Evolutionary conservation across 2,113 vertebrate species (phyloP), one percentile per base, ranked within the genome.

Genomic region (Chaetorhynchus papuensis): DNA sequence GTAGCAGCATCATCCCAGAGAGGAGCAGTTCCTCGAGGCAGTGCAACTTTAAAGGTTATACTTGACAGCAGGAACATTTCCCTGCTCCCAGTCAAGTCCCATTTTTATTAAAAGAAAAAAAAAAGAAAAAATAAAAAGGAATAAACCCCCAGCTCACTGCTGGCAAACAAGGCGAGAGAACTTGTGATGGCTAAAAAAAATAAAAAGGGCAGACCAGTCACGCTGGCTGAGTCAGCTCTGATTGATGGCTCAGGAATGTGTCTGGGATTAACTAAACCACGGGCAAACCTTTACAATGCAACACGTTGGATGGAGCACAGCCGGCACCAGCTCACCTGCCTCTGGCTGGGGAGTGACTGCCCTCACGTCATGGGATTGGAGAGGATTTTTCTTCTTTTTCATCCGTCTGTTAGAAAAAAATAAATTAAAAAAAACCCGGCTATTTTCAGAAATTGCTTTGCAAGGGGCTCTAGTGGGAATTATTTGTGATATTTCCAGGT

Each of bases 221-320:
- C 12, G 42, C 87, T 77, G 94, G 63, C 94, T 95, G 95, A 96
- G 53, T 96, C 96, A 95, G 93, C 94, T 74, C 59, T 95, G 95
- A 95, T 85, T 91, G 94, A 93, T 80, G 59, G 85, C 93, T 90
- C 94, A 90, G 96, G 95, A 95, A 95, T 96, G 94, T 66, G 90
- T 96, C 84, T 94, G 95, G 84, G 90, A 95, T 95, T 94, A 91
- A 77, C 78, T 66, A 80, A 90, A 83, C 70, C 49, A 9, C 1
- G 24, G 76, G 87, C 84, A 85, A 95, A 95, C 81, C 66, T 91
- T 66, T 64, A 33, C 70, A 92, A 19, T 53, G 71, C 56, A 71
- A 7, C 76, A 15, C 4, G 35, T 23, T 57, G 83, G 84, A 56
- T 72, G 87, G 10, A 93, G 52, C 5, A 5, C 52, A 57, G 64